Base-by-base conservation (phyloP, 2,113 vertebrate species). In the Pyxicephalus adspersus region DNA sequence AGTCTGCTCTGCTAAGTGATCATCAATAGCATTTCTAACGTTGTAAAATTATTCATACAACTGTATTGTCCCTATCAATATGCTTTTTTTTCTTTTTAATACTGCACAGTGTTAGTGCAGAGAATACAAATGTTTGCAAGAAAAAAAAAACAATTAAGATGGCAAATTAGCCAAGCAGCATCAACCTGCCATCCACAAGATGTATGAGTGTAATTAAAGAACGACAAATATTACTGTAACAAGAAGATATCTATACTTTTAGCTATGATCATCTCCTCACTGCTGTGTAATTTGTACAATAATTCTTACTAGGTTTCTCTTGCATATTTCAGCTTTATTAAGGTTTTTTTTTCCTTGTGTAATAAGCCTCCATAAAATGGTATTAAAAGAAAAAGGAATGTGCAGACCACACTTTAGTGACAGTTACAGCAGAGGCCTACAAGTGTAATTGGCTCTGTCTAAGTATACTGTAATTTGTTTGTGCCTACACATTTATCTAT, bases 81-180 rank as follows among this genome's bases (percentile, higher is more conserved):
- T 81, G 55, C n/a, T n/a, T n/a, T n/a, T 25, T 81, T 65, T 74
- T 66, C 61, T 58, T 51, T 66, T 75, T 66, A 66, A 57, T 34
- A 58, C 50, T 34, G 63, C 5, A 54, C 28, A 81, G 67, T 65
- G 54, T 74, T 68, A 64, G 45, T 65, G 68, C 65, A 22, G 29
- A 17, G 61, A 73, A 50, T 66, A 82, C 70, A 82, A 82, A 82
- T 74, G 71, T 65, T 66, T 75, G 80, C 66, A 61, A 75, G 54
- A 81, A 64, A 82, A 76, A 75, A 64, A 80, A 78, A 82, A 82
- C 80, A 82, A 82, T 82, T 82, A 82, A 63, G 71, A 57, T 82
- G 23, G 80, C 50, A 75, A 82, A 82, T 82, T 82, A 82, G 63
- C 70, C 26, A 75, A 75, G 63, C 29, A 66, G 23, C 71, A 75